Evolutionary conservation across 2,888 invertebrate species (phyloP), one percentile per base, ranked within the genome.

Genomic region (Coecobrya sp.): DNA sequence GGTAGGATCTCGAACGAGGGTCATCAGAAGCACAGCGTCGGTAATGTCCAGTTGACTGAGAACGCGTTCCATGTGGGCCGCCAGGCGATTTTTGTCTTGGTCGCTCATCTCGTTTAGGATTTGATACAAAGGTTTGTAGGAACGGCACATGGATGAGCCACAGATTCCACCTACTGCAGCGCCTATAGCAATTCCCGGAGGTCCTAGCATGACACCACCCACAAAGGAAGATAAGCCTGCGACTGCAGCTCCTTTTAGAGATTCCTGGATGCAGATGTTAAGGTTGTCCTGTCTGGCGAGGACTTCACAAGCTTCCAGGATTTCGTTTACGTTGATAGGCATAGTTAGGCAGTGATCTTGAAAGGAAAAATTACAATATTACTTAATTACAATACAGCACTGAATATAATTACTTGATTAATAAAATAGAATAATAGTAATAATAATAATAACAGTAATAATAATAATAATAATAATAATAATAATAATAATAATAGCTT

Each of bases 171-270:
- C 94, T 11, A 92, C 90, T 13, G 93, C 88, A 22, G 86, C 94
- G 13, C 94, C 94, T 93, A 94, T 65, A 0, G 92, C 93, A 1
- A 95, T 62, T 25, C 94, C 95, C n/a, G 93, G 42, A 0, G 95
- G 95, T 10, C 95, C 95, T 2, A 94, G 42, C 11, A 93, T 19
- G 2, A 94, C 82, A 4, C 93, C 94, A 3, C 89, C 89, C 13
- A 93, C 25, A 45, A 94, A 95, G 8, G 94, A 92, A 2, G 90
- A 84, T 0, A 86, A 49, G 22, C 93, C 94, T 27, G 94, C 93
- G 0, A 95, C 73, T 5, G 73, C 76, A 42, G 94, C 94, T 0
- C 94, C 95, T 73, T 94, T 94, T 7, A 92, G n/a, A 5, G 93
- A 93, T 52, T 94, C 93, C 16, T 93, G 89, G 0, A 94, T n/a